Evolutionary conservation across 2,113 vertebrate genomes (phyloP), one percentile per base, ranked within the genome.

Genomic region (Thomomys bottae): DNA sequence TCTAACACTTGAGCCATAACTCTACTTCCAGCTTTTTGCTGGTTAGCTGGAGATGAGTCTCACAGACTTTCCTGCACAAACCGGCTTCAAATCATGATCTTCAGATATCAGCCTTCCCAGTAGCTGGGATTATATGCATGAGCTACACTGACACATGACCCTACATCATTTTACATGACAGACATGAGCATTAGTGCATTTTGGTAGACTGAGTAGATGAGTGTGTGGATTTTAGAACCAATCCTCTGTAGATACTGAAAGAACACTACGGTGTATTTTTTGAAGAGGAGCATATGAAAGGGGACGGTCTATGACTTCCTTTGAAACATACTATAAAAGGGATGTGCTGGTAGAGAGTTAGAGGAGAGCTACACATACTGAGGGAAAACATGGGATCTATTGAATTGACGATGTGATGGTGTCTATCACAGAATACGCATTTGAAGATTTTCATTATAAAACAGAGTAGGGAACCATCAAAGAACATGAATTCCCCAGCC

Each of bases 381-480:
- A 54, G 18, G 49, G 18, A 54, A 54, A 54, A 54, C 45, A 6
- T 1, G 8, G 3, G 26, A 49, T 42, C 36, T 8, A 3, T 5
- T 4, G 17, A 8, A 9, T 2, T 34, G 57, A 30, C 7, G 21
- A 20, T 1, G 5, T 1, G 21, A 28, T 9, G n/a, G 54, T 7
- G 2, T 12, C 17, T 1, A 1, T 64, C 2, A 8, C 34, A 34
- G 4, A 21, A 7, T 3, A 0, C 1, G 21, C 5, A 24, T n/a
- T 6, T 40, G 34, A 66, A 8, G 26, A 3, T 3, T 23, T 28
- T 34, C 78, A 14, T 34, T 24, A 28, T 11, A 4, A 54, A 38
- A 24, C 0, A 21, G 26, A 12, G 10, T 40, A 36, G 8, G 0
- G 8, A 8, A 72, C 40, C 63, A 73, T 59, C 49, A 32, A 17